Percentiles rank a stretch among this genome's conserved stretches.
These are phyloP conservation scores for Melanostoma mellinum DNA, from an alignment of 2,888 invertebrate genomes.

Conservation along the genomic window DNA sequence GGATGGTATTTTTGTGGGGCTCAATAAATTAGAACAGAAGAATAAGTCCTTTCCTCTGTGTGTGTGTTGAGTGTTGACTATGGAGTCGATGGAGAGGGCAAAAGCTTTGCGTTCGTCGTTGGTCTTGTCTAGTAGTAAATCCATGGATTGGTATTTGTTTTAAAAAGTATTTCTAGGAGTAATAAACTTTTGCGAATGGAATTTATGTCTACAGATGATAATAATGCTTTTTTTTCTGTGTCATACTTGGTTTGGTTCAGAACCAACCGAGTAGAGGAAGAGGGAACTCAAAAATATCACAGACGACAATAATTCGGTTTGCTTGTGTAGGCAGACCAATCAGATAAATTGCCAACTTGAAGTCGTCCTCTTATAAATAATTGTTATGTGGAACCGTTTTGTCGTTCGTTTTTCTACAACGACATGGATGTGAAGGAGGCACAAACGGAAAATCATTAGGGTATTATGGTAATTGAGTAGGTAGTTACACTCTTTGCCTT, in stretches of 20 bases:
- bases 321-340: constrained; percentile 27
- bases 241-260: neutral
- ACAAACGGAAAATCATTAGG: neutral
- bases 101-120: neutral
- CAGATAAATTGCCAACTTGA: constrained; percentile 39
- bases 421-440: neutral
- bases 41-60: neutral
- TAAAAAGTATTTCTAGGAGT: constrained; percentile 8
- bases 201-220: constrained; percentile 27
- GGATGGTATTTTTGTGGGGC: neutral
- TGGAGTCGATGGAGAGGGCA: neutral
- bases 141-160: constrained; percentile 4
- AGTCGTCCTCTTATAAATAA: constrained; percentile 24
- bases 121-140: constrained; percentile 26
- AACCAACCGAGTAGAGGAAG: neutral
- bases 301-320: constrained; percentile 32
- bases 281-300: constrained; percentile 15
- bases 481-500: neutral
- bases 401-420: neutral
- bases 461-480: neutral
- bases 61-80: neutral
- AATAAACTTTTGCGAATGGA: constrained; percentile 30
- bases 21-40: constrained; percentile 16
- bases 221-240: neutral
- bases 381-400: constrained; percentile 21